Evolutionary conservation across 2,113 vertebrate genomes (phyloP), one percentile per base, ranked within the genome.

Genomic region (Actinemys pallida): DNA sequence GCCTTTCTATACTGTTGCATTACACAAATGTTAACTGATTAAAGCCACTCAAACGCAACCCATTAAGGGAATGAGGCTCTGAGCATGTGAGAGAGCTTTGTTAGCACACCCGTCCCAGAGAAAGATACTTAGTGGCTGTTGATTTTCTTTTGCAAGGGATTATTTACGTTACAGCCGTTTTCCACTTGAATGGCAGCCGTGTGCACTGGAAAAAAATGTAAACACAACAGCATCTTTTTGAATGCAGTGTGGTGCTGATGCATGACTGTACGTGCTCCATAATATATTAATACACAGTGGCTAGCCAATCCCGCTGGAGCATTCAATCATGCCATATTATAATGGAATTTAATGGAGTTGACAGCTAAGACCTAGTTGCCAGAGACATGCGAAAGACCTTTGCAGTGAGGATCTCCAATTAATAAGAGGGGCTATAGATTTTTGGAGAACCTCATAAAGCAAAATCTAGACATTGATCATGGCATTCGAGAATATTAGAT

Each of bases 21-120:
- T 95, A 59, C 87, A 94, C 93, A 97, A 97, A 96, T 92, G 96
- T 72, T 90, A 93, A 95, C 94, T 97, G 96, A 97, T 96, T 97
- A 96, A 97, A 96, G 91, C 85, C 8, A 0, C 91, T 92, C 96
- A 97, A 95, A 95, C 54, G 95, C 59, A 95, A 93, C 86, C 75
- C 91, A 93, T 52, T 54, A 89, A 95, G 93, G 91, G 93, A 93
- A 92, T 89, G 84, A 96, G 89, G 95, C 91, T 83, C 79, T 56
- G 86, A 45, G 91, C 95, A 84, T 89, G 90, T 75, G 93, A 95
- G 96, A 84, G 84, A 88, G 50, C 47, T 91, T 86, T 4, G 0
- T 59, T 85, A 69, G 80, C 92, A 93, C 93, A 84, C 59, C 75
- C 0, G 0, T 91, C 86, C 82, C 84, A 27, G 80, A 54, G 59